Evolutionary conservation across 2,113 vertebrate species (phyloP).

Genomic region (Pygoscelis antarcticus): DNA sequence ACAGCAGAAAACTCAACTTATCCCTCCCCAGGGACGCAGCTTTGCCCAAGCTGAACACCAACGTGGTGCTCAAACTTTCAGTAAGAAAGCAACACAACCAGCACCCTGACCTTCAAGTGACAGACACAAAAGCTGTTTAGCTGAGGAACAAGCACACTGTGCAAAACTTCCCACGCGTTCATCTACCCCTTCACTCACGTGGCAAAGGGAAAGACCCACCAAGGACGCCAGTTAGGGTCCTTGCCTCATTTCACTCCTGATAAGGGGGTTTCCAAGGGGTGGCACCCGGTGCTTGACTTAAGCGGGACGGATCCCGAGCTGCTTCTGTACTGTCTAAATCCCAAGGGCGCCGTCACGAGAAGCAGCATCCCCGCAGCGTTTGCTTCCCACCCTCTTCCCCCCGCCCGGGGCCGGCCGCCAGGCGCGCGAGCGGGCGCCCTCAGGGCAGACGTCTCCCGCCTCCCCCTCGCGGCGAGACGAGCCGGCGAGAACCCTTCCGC

Average conservation of each 20-base stretch:
- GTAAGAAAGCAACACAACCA: too few species aligned
- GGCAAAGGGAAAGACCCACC: background rate
- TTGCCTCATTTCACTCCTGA: fast-evolving
- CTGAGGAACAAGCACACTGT: fast-evolving
- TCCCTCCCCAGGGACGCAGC: fast-evolving
- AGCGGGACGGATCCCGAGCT: fast-evolving
- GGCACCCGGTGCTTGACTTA: background rate
- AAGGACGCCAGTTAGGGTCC: fast-evolving
- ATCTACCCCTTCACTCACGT: fast-evolving
- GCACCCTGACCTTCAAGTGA: background rate
- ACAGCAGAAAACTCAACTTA: background rate
- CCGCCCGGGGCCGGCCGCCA: background rate
- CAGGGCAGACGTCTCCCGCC: background rate
- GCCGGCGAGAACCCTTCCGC: too few species aligned
- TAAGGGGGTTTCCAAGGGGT: background rate
- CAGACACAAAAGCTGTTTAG: fast-evolving
- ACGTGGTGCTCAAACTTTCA: fast-evolving
- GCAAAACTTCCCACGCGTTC: background rate
- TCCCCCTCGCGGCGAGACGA: too few species aligned
- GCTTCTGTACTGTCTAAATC: fast-evolving
- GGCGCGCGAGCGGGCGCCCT: background rate
- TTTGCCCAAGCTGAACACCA: background rate
- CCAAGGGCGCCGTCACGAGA: background rate
- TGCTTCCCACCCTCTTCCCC: background rate
- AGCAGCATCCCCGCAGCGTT: fast-evolving